Base-by-base conservation (phyloP, 2,113 vertebrate genomes). In the Corythoichthys intestinalis region DNA sequence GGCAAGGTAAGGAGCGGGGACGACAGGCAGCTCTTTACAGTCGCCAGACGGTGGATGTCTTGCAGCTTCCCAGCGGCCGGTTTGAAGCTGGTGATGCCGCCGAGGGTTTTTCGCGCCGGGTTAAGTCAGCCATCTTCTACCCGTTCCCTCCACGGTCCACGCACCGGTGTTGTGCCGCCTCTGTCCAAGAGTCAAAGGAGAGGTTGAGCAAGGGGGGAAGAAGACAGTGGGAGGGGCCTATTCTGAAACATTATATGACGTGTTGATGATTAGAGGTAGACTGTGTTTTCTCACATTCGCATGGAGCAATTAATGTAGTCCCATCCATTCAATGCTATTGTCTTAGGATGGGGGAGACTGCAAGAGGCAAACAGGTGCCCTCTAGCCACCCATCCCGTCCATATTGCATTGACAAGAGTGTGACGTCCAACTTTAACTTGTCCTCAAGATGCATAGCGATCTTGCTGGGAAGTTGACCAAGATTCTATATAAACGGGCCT, bases 51-150 rank as follows among this genome's bases (percentile, higher is more conserved):
- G 86, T 89, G 91, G 88, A 59, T 78, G 91, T 93, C 90, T 80
- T 63, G 85, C 86, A 84, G 88, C 90, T 80, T 64, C 84, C 78
- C 84, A 70, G 88, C 84, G 90, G 88, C 78, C 84, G 85, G 85
- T 49, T 83, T 73, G 89, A 89, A 85, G 85, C 86, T 83, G 84
- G 65, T 78, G 90, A 87, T 87, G 90, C 92, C 92, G 86, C 89
- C 86, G 91, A 86, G 90, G 92, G 92, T 91, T 88, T 73, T 86
- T 85, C 86, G 87, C 78, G 91, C 89, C 91, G 91, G 88, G 84
- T 86, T 82, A 81, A 90, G 92, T 95, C 94, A 95, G 94, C 94
- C 95, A 96, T 96, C 94, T 96, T 95, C 94, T 88, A 91, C 78
- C 88, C 88, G 89, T 82, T 80, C 91, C 67, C 91, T 93, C 89